phyloP scores from a whole-genome alignment of 2,888 invertebrate species.

The Lampropteryx suffumata region DNA sequence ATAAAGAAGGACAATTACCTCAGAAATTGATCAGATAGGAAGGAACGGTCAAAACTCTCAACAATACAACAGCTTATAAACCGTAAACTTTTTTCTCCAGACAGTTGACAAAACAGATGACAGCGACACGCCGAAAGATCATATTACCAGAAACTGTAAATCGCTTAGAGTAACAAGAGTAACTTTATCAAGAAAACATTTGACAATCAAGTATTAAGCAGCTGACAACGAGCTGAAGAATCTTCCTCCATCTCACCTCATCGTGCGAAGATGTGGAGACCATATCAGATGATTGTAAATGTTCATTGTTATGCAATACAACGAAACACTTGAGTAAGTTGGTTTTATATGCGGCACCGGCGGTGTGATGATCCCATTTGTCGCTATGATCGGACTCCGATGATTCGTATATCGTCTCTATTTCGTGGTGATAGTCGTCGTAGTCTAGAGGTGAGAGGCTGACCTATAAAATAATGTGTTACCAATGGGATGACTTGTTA shows the following conservation, averaged over 20 bases:
- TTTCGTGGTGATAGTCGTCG: conserved; percentile 66
- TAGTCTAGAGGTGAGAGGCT: conserved; percentile 37
- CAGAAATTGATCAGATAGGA: no score
- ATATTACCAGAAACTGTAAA: neutral
- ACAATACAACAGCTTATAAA: neutral
- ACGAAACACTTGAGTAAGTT: conserved; percentile 41
- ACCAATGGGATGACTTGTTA: conserved; percentile 31
- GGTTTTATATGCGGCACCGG: conserved; percentile 1
- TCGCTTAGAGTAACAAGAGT: neutral
- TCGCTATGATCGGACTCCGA: conserved; percentile 53
- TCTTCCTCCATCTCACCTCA: conserved; percentile 46
- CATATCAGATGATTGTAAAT: conserved; percentile 40
- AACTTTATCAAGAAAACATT: neutral
- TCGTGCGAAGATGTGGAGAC: conserved; percentile 52
- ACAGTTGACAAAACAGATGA: neutral
- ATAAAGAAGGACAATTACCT: no score
- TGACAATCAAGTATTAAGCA: conserved; percentile 7
- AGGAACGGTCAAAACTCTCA: neutral
- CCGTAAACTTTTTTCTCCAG: no score
- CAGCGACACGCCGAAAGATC: neutral
- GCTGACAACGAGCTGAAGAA: conserved; percentile 15
- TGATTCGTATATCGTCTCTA: conserved; percentile 70
- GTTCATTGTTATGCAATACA: conserved; percentile 46
- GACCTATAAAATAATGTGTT: conserved; percentile 45
- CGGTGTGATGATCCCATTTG: conserved; percentile 47